Evolutionary conservation across 2,888 invertebrate genomes (phyloP).

Genomic region (Erebia palarica): DNA sequence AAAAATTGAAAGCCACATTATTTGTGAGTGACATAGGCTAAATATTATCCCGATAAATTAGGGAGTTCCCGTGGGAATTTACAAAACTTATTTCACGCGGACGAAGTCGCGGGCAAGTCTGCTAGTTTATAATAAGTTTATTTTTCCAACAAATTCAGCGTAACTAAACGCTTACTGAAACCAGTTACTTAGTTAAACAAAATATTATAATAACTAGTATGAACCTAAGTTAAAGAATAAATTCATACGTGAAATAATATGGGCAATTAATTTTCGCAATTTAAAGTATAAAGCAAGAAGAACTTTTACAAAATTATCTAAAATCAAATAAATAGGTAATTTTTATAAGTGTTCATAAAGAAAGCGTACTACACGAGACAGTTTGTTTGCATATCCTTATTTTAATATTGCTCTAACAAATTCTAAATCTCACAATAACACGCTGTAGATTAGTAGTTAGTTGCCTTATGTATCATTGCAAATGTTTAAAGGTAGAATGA

Average conservation of each 20-base stretch:
- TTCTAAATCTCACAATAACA: conserved; percentile 24
- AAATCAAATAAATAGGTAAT: background rate
- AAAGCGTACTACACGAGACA: conserved; percentile 65
- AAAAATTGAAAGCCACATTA: too few species aligned
- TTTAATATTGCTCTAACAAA: conserved; percentile 2
- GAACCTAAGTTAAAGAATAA: background rate
- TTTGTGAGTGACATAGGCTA: too few species aligned
- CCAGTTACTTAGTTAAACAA: background rate
- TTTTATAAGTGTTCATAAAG: conserved; percentile 31
- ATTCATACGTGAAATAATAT: background rate
- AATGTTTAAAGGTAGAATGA: conserved; percentile 32
- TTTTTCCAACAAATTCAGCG: background rate
- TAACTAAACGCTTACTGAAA: background rate
- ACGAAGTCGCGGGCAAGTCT: too few species aligned
- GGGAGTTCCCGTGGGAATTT: too few species aligned
- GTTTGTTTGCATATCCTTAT: conserved; percentile 57
- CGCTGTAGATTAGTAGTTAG: background rate
- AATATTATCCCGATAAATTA: too few species aligned
- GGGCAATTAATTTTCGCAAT: background rate
- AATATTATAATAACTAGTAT: background rate
- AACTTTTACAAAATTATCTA: background rate
- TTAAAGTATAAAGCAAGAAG: background rate
- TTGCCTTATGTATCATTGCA: background rate
- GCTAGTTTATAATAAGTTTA: background rate
- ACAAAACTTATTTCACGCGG: too few species aligned